Evolutionary conservation across 2,888 invertebrate species (phyloP).

Genomic region (Apodemia duryi): DNA sequence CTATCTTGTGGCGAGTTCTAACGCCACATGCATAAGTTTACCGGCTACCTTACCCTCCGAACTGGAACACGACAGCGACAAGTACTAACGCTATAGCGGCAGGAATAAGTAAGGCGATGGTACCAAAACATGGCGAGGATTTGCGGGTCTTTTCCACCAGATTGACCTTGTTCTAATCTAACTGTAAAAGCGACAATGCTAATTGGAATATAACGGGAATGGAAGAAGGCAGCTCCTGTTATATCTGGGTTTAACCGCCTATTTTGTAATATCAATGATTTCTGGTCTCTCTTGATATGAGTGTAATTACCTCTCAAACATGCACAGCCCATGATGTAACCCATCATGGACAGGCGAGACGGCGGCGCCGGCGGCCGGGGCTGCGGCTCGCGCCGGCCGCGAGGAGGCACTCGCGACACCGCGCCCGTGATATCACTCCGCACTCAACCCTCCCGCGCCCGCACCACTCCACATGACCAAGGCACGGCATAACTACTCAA

Average conservation of each 20-base stretch:
- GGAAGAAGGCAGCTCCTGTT: neutral
- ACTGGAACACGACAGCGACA: too few species aligned
- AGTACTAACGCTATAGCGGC: fast-evolving
- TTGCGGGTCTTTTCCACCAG: neutral
- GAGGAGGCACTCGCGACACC: slow-evolving; percentile 56
- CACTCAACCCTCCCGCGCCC: slow-evolving; percentile 50
- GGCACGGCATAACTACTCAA: slow-evolving; percentile 29
- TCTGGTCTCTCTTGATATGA: neutral
- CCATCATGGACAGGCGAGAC: slow-evolving; percentile 86
- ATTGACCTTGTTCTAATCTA: neutral
- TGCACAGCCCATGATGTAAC: slow-evolving; percentile 96
- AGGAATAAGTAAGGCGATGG: neutral
- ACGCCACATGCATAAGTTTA: too few species aligned
- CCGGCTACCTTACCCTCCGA: too few species aligned
- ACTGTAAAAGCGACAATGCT: neutral
- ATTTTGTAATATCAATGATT: neutral
- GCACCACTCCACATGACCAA: slow-evolving; percentile 38
- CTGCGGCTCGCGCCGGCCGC: slow-evolving; percentile 68
- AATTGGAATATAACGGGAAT: neutral
- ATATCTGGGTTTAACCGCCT: neutral
- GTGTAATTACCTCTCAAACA: slow-evolving; percentile 87
- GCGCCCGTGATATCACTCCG: slow-evolving; percentile 44
- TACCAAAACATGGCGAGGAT: neutral
- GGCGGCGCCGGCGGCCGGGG: slow-evolving; percentile 54
- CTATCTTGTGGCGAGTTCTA: too few species aligned